Conservation (phyloP, 2,797 vertebrate species). For the Coranthus polyacanthus region DNA sequence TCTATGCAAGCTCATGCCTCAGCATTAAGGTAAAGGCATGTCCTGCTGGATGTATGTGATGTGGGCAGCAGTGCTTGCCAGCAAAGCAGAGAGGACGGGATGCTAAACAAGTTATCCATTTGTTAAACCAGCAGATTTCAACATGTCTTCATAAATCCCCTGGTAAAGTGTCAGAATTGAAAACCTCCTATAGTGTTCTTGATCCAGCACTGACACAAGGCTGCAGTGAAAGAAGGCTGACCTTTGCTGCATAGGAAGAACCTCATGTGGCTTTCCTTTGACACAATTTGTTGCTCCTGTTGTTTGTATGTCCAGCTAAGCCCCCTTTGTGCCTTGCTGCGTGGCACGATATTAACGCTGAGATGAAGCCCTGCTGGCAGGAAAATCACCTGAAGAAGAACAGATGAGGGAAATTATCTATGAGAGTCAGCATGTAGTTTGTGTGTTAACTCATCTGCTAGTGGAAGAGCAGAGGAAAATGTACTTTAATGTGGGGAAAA, state of each 20-base stretch:
- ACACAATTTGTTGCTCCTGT: slow-evolving; percentile 26
- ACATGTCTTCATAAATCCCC: slow-evolving; percentile 11
- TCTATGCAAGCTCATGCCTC: not conserved
- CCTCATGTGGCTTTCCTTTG: slow-evolving; percentile 26
- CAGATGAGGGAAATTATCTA: slow-evolving; percentile 32
- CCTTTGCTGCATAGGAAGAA: slow-evolving; percentile 28
- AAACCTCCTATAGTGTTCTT: not conserved
- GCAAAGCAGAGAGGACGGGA: not conserved
- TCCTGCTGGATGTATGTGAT: slow-evolving; percentile 14
- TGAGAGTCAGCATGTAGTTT: slow-evolving; percentile 11
- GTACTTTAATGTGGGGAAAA: slow-evolving; percentile 7
- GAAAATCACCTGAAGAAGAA: slow-evolving; percentile 13
- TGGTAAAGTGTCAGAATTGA: slow-evolving; percentile 2
- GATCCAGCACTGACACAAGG: slow-evolving; percentile 24
- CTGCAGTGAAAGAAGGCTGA: slow-evolving; percentile 46
- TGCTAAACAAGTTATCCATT: slow-evolving; percentile 36
- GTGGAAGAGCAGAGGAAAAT: too few relatives aligned
- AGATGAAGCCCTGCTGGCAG: slow-evolving; percentile 21
- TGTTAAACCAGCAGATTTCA: slow-evolving; percentile 45
- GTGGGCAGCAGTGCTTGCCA: slow-evolving; percentile 6
- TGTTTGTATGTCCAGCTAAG: slow-evolving; percentile 19
- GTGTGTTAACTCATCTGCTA: too few relatives aligned
- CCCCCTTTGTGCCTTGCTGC: slow-evolving; percentile 13
- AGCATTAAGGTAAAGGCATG: slow-evolving; percentile 12
- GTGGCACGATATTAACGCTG: slow-evolving; percentile 35